Conservation (phyloP, 2,888 invertebrate genomes). For the Lordiphosa fenestrarum region DNA sequence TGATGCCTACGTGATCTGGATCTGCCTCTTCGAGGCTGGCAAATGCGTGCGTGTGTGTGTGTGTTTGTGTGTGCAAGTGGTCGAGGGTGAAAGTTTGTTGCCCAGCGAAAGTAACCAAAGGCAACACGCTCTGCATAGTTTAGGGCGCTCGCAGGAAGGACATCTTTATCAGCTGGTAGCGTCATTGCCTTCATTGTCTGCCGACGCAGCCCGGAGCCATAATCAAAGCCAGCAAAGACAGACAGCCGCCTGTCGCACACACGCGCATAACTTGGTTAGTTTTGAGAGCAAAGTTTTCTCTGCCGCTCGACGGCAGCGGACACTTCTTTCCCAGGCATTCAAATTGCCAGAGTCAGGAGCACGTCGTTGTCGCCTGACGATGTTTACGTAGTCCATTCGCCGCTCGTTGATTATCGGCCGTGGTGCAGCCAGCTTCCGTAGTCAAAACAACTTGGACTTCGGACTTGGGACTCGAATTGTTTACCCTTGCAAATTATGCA, state of each 20-base stretch:
- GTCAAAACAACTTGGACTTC: constrained; percentile 8
- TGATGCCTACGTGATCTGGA: constrained; percentile 69
- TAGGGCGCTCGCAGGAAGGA: constrained; percentile 53
- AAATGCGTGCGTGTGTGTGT: constrained; percentile 31
- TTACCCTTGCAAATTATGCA: constrained; percentile 19
- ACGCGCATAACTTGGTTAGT: constrained; percentile 59
- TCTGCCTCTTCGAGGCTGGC: constrained; percentile 50
- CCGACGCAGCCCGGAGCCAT: constrained; percentile 37
- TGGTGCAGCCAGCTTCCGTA: constrained; percentile 5
- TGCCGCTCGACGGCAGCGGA: constrained; percentile 26
- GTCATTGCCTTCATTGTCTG: constrained; percentile 50
- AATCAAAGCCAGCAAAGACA: constrained; percentile 32
- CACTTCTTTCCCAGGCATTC: constrained; percentile 29
- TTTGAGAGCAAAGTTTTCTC: constrained; percentile 57
- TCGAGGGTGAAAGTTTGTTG: constrained; percentile 60
- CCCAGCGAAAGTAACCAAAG: constrained; percentile 58
- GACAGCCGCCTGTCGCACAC: background rate
- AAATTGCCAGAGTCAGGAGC: constrained; percentile 49
- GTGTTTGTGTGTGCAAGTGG: constrained; percentile 13
- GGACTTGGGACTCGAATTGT: background rate
- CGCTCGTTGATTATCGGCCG: constrained; percentile 50
- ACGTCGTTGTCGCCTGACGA: constrained; percentile 53
- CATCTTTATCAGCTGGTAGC: constrained; percentile 64
- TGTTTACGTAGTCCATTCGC: constrained; percentile 56
- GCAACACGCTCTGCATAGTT: constrained; percentile 59